Evolutionary conservation across 2,797 vertebrate species (phyloP).

Genomic region (Poeciliopsis infans): DNA sequence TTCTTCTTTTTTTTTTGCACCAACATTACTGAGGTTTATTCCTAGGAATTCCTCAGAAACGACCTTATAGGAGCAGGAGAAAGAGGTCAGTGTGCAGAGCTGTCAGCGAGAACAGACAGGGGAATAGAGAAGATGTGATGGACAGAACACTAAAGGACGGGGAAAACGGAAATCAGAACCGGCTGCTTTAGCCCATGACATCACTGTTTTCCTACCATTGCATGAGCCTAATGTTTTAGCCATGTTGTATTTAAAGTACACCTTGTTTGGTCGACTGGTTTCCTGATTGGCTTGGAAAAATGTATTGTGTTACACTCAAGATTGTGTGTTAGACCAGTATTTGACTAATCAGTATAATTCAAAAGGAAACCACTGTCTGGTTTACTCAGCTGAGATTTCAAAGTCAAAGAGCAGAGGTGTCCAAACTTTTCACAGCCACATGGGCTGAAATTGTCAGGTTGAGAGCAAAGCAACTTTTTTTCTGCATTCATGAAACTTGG

Average conservation of each 20-base stretch:
- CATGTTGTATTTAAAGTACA: conserved; percentile 39
- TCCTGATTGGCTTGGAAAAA: conserved; percentile 31
- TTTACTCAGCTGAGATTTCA: conserved; percentile 48
- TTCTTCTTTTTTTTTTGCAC: conserved; percentile 67
- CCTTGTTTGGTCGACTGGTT: conserved; percentile 26
- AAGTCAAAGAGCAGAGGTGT: conserved; percentile 1
- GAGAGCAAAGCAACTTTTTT: not conserved
- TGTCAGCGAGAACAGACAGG: conserved; percentile 52
- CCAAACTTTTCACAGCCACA: not conserved
- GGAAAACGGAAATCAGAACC: conserved; percentile 36
- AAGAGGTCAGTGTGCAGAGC: conserved; percentile 74
- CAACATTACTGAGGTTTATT: conserved; percentile 48
- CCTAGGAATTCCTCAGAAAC: conserved; percentile 76
- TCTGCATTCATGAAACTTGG: conserved; percentile 2
- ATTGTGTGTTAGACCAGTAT: conserved; percentile 42
- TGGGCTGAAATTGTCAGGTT: not conserved
- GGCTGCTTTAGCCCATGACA: conserved; percentile 68
- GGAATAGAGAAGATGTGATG: conserved; percentile 37
- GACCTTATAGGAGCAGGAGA: conserved; percentile 76
- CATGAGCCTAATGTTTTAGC: conserved; percentile 42
- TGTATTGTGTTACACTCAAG: conserved; percentile 13
- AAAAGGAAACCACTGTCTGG: conserved; percentile 57
- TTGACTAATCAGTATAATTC: conserved; percentile 41
- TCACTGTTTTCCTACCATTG: conserved; percentile 52
- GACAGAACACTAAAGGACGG: conserved; percentile 12